A percentile compares a stretch with the other conserved stretches of the same genome.
These are phyloP conservation scores for Cephalopachus bancanus DNA, from an alignment of 2,797 vertebrate species.

Conservation along the genomic window DNA sequence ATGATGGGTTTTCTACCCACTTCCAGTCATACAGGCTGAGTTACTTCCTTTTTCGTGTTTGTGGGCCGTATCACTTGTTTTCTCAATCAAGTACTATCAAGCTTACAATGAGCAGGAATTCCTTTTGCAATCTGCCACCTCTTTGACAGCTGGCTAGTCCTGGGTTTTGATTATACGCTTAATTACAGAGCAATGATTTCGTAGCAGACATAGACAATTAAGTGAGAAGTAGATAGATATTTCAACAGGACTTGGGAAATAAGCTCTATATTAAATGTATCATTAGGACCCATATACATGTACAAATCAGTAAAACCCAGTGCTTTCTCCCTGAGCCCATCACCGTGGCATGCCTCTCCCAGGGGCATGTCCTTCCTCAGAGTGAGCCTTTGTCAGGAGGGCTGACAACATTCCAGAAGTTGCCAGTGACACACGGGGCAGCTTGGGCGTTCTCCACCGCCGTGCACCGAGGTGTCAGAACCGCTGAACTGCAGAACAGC, in stretches of 20 bases:
- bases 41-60: neutral
- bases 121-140: neutral
- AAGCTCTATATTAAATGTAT: neutral
- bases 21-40: neutral
- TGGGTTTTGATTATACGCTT: neutral
- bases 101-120: neutral
- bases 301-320: neutral
- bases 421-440: neutral
- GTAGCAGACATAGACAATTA: neutral
- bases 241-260: neutral
- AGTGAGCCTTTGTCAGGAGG: neutral
- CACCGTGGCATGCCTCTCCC: neutral
- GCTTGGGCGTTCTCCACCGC: neutral
- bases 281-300: neutral
- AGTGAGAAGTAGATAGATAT: neutral
- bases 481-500: neutral
- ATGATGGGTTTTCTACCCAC: neutral
- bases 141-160: neutral
- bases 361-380: neutral
- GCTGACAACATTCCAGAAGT: neutral
- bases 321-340: neutral
- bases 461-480: neutral
- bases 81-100: neutral
- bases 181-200: constrained; percentile 8
- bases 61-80: neutral